These are phyloP conservation scores for Anoplolepis gracilipes DNA, from an alignment of 1,140 invertebrate species.

Conservation along the genomic window DNA sequence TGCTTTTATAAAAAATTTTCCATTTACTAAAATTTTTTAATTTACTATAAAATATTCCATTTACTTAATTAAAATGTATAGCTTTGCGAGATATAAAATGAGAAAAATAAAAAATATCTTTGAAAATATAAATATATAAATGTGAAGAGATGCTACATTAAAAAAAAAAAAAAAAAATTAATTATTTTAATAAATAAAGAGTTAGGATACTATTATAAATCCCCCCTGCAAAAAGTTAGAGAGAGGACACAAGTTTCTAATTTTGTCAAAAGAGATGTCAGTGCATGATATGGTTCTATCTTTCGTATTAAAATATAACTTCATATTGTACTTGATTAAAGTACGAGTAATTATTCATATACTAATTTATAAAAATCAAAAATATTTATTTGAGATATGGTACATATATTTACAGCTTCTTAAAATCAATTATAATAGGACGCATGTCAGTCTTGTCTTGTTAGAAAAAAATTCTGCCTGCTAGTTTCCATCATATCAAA, in stretches of 20 bases:
- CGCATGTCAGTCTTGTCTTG: constrained; percentile 76
- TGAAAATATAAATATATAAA: constrained; percentile 1
- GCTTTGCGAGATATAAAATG: neutral
- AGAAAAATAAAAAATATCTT: neutral
- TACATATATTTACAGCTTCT: constrained; percentile 78
- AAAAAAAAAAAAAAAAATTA: neutral
- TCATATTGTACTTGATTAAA: neutral
- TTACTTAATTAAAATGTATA: constrained; percentile 11
- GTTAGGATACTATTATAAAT: too few relatives aligned
- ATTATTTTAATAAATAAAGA: neutral
- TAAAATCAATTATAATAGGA: constrained; percentile 63
- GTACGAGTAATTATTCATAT: neutral
- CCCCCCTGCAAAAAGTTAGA: too few relatives aligned
- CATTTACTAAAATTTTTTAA: too few relatives aligned
- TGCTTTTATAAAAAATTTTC: constrained; percentile 36
- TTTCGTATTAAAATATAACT: neutral
- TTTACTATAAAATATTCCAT: constrained; percentile 36
- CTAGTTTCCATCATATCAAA: constrained; percentile 26
- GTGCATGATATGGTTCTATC: too few relatives aligned
- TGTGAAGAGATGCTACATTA: neutral
- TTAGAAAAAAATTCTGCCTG: constrained; percentile 13
- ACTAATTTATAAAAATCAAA: constrained; percentile 82
- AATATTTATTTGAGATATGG: constrained; percentile 83
- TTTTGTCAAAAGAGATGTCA: neutral
- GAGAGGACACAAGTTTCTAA: neutral